These are phyloP conservation scores for rabbit (Oryctolagus cuniculus) DNA, from an alignment of 2,113 vertebrate species.

Conservation along the genomic window mOryCun1.1 NC_091435.1:130461501-130462000, in stretches of 20 bases:
- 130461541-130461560: neutral
- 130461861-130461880: neutral
- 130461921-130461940: neutral
- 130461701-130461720: neutral
- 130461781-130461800: neutral
- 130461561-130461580: neutral
- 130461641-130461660: neutral
- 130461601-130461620: too few relatives aligned
- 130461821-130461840: neutral
- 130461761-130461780: neutral
- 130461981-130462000: neutral
- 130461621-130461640: neutral
- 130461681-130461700: neutral
- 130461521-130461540: neutral
- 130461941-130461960: neutral
- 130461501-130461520: too few relatives aligned
- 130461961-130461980: too few relatives aligned
- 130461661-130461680: neutral
- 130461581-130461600: neutral
- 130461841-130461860: neutral
- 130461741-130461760: neutral
- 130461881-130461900: rapidly evolving
- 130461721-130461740: neutral
- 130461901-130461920: neutral
- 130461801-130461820: neutral